Base-by-base conservation (phyloP, 2,888 invertebrate species). In the Ischnura elegans region DNA sequence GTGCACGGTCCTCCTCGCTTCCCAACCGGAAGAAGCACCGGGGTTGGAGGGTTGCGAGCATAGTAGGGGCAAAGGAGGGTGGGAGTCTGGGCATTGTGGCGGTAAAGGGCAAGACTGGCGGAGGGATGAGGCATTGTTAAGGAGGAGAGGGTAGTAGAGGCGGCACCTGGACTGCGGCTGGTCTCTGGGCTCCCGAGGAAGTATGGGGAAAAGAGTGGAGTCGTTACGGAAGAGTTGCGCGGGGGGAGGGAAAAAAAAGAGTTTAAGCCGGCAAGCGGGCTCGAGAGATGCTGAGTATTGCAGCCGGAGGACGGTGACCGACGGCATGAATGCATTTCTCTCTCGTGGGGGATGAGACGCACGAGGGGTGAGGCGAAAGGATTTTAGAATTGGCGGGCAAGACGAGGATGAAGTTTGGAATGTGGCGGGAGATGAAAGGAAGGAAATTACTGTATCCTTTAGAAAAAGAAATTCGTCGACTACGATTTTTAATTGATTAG, bases 311-410 rank as follows among this genome's bases (percentile, higher is more conserved):
- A 76, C 36, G 76, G 29, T 76, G 76, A 25, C 29, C 76, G 36
- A 76, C 76, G 76, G 76, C n/a, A 76, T 76, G 76, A 76, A 76
- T 76, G 76, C 76, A 76, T 76, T 76, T 76, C 76, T 36, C 76
- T 3, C 2, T 21, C 25, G 25, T 25, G 36, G 29, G 0, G 76
- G 76, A 25, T 3, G 36, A 6, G 76, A 25, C 36, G 29, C n/a
- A 6, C 25, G 61, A 25, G 76, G n/a, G 19, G 51, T 51, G 13
- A 76, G 36, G 76, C 3, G 76, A 5, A 76, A 2, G 51, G 76
- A 36, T 29, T n/a, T 29, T 10, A 76, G 76, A 36, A 36, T 36
- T 16, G 76, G 61, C 25, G 19, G 61, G 51, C 25, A n/a, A 61
- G 51, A 51, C 1, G n/a, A 25, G 8, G 61, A 25, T 10, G 61